Percentiles rank a stretch among this genome's conserved stretches.
These are phyloP conservation scores for Planococcus citri DNA, from an alignment of 1,140 invertebrate species.

Conservation along the genomic window DNA sequence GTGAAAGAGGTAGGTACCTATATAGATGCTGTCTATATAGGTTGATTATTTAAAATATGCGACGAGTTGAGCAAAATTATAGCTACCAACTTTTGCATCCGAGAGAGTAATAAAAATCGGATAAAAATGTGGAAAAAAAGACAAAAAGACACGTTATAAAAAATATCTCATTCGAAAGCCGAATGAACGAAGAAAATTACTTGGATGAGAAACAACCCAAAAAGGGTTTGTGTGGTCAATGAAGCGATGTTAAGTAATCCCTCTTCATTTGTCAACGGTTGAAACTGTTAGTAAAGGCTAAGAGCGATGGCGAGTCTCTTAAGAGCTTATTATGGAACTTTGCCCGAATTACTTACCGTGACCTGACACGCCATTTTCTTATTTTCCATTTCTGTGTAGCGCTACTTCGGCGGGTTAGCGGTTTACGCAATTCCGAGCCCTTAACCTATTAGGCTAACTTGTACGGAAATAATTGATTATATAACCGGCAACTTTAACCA, in stretches of 20 bases:
- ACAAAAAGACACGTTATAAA: background rate
- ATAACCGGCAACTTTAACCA: constrained; percentile 12
- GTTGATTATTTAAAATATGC: background rate
- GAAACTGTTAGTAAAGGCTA: constrained; percentile 18
- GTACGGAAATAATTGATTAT: constrained; percentile 19
- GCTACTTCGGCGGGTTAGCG: background rate
- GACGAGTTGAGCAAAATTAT: too few relatives aligned
- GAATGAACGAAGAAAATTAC: constrained; percentile 3
- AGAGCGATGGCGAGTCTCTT: constrained; percentile 17
- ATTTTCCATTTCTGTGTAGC: constrained; percentile 7
- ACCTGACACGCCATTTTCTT: constrained; percentile 20
- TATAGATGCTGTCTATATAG: too few relatives aligned
- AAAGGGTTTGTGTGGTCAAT: constrained; percentile 13
- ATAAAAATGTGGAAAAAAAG: background rate
- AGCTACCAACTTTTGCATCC: too few relatives aligned
- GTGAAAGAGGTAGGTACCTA: too few relatives aligned
- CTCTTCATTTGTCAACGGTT: constrained; percentile 20
- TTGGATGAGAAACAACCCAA: background rate
- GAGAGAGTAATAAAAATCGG: too few relatives aligned
- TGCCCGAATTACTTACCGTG: constrained; percentile 19
- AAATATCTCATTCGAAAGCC: background rate
- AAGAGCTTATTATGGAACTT: constrained; percentile 18
- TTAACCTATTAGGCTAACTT: constrained; percentile 15
- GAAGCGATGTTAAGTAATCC: constrained; percentile 19
- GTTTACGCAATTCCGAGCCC: constrained; percentile 5